Percentiles rank a stretch among this genome's conserved stretches.
Conservation (phyloP, 2,888 invertebrate genomes). For the Philereme transversata region DNA sequence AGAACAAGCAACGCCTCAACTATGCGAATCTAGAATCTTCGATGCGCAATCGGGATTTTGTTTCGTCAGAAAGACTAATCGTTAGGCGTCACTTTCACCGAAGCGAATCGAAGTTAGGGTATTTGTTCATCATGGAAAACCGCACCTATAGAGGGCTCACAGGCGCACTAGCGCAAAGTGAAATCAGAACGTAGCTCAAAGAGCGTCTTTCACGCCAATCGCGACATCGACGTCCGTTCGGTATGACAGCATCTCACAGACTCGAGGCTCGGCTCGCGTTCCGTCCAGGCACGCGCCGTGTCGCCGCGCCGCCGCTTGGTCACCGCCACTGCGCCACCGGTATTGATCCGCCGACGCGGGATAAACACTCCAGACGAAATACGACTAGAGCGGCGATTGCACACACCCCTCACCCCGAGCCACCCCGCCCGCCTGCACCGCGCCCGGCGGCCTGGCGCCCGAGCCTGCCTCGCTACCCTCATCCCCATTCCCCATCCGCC, state of each 20-base stretch:
- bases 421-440: conserved; percentile 60
- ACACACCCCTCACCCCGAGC: conserved; percentile 70
- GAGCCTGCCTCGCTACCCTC: conserved; percentile 59
- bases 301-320: conserved; percentile 77
- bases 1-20: conserved; percentile 48
- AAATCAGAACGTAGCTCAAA: conserved; percentile 72
- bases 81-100: conserved; percentile 78
- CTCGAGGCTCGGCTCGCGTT: conserved; percentile 65
- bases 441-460: conserved; percentile 60
- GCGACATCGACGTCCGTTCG: conserved; percentile 81
- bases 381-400: conserved; percentile 80
- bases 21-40: conserved; percentile 16
- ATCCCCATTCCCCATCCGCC: conserved; percentile 53
- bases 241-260: conserved; percentile 82
- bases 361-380: conserved; percentile 84
- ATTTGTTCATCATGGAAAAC: conserved; percentile 72
- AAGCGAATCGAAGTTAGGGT: conserved; percentile 75
- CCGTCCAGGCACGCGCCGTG: conserved; percentile 70
- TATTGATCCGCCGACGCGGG: conserved; percentile 83
- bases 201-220: conserved; percentile 80
- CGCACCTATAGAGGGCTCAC: conserved; percentile 72
- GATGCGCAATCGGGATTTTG: conserved; percentile 27
- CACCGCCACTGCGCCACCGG: conserved; percentile 83
- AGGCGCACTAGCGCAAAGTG: conserved; percentile 76
- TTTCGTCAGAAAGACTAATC: conserved; percentile 83